A percentile compares a stretch with the other conserved stretches of the same genome.
phyloP scores from a whole-genome alignment of 1,140 invertebrate species.

The Heliconius himera region DNA sequence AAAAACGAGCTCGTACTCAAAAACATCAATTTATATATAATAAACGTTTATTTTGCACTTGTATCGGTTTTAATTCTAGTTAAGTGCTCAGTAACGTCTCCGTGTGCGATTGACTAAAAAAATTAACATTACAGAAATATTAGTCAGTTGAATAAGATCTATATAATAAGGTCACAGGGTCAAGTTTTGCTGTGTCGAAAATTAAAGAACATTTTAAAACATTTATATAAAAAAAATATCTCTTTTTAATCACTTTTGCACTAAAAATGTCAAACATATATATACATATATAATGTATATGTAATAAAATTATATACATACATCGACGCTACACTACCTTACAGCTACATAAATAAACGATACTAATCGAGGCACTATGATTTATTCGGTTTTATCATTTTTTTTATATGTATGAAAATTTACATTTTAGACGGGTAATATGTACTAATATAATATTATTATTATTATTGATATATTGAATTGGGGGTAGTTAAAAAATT shows the following conservation, averaged over 20 bases:
- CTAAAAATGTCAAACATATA: background rate
- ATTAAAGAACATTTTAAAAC: no score
- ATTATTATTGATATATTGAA: background rate
- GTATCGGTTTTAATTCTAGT: background rate
- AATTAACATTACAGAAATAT: background rate
- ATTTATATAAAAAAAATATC: no score
- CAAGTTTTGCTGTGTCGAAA: background rate
- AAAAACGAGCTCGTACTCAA: background rate
- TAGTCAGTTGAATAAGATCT: background rate
- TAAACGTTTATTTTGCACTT: background rate
- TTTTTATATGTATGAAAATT: background rate
- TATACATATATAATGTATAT: background rate
- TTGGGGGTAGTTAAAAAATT: background rate
- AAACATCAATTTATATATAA: background rate
- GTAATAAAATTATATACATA: background rate
- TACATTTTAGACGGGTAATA: background rate
- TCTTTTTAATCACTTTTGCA: background rate
- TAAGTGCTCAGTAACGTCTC: background rate
- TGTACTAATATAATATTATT: background rate
- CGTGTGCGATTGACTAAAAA: background rate
- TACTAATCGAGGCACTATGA: constrained; percentile 30
- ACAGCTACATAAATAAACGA: constrained; percentile 20
- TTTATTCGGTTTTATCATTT: constrained; percentile 24
- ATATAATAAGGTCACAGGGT: background rate
- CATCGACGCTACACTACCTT: constrained; percentile 25